Evolutionary conservation across 2,888 invertebrate genomes (phyloP), one percentile per base, ranked within the genome.

Genomic region (Hirtodrosophila trivittata): DNA sequence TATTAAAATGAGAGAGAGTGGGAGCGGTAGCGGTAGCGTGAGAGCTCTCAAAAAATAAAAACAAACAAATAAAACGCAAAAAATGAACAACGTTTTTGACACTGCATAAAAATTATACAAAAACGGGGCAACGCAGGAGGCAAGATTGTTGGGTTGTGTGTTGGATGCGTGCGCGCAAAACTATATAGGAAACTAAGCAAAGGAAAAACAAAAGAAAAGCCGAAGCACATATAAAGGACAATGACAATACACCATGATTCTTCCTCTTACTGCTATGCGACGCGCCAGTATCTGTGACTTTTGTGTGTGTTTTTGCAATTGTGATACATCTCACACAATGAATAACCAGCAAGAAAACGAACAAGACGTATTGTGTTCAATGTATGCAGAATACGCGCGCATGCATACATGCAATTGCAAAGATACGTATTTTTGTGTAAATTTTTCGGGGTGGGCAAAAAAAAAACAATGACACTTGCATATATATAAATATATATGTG

Each of bases 381-480:
- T 66, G 57, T 78, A 66, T 58, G 71, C 68, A 63, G 58, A 82
- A 82, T 78, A 78, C 73, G 76, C 74, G 76, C 82, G 76, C 73
- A 56, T 66, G 72, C 41, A 46, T 13, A 14, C 33, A 30, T 37
- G 28, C 41, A 26, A 13, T 33, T 42, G 10, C 16, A 41, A 10
- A 26, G 10, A 10, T 51, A 14, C 26, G 21, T 39, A 51, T 47
- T 62, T 54, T 49, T 74, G 28, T 47, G 32, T 56, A 45, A 12
- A 33, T 13, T 35, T 67, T 28, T 52, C 39, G 41, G 62, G 52
- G 62, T 60, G 52, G 45, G 10, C 42, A 25, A 47, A 37, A 25
- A 16, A 10, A 10, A 28, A 21, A 3, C 3, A 21, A 21, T 21
- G 2, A n/a, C 18, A 21, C 18, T 35, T 39, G n/a, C 7, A 16